Percentiles rank a stretch among this genome's conserved stretches.
These are phyloP conservation scores for Malthinus seriepunctatus DNA, from an alignment of 2,888 invertebrate species.

Conservation along the genomic window DNA sequence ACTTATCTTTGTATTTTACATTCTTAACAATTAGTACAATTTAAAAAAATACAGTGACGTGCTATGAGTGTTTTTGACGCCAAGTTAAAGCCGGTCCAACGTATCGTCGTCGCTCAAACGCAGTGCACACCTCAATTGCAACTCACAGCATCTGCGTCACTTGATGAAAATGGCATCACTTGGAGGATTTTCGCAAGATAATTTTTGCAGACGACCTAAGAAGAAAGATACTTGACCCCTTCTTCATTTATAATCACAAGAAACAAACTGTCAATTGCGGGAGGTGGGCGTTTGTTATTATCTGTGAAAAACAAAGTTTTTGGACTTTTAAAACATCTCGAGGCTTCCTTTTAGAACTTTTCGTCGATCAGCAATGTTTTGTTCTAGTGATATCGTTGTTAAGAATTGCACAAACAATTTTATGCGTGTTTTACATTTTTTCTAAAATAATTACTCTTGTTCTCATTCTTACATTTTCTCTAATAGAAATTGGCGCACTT, in stretches of 20 bases:
- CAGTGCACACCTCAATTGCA: conserved; percentile 49
- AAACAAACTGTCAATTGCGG: conserved; percentile 47
- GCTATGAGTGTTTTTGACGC: conserved; percentile 45
- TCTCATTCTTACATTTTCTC: neutral
- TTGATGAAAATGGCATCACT: conserved; percentile 60
- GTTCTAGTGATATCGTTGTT: too few relatives aligned
- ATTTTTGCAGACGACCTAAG: conserved; percentile 58
- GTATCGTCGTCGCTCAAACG: conserved; percentile 48
- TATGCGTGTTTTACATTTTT: too few relatives aligned
- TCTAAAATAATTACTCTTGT: too few relatives aligned
- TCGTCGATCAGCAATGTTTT: too few relatives aligned
- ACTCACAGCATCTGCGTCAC: conserved; percentile 51
- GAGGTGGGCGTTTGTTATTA: conserved; percentile 47
- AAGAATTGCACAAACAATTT: too few relatives aligned
- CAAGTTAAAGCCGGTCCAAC: conserved; percentile 54
- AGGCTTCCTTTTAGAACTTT: too few relatives aligned
- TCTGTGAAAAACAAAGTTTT: conserved; percentile 13
- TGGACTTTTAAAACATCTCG: neutral
- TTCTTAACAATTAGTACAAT: too few relatives aligned
- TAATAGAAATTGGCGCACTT: neutral
- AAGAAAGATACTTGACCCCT: conserved; percentile 62
- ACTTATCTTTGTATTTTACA: neutral
- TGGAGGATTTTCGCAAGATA: conserved; percentile 55
- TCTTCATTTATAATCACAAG: conserved; percentile 48
- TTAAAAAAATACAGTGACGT: conserved; percentile 22